Evolutionary conservation across 2,888 invertebrate species (phyloP).

Genomic region (Campoplex nolae): DNA sequence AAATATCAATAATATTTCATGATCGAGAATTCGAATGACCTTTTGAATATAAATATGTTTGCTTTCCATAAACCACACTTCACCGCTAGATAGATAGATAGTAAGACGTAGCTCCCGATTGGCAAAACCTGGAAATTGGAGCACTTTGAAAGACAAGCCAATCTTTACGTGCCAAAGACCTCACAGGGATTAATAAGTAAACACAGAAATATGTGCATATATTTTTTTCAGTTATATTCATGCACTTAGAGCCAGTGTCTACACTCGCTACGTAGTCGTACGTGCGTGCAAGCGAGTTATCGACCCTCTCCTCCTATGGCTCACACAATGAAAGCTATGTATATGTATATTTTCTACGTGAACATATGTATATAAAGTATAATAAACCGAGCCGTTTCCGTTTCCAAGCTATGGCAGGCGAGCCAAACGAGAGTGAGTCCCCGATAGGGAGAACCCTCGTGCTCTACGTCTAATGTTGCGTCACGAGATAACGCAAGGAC

Average conservation of each 20-base stretch:
- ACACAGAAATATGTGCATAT: not conserved
- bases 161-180: not conserved
- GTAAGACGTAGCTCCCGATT: not conserved
- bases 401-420: slow-evolving; percentile 62
- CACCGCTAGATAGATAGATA: not conserved
- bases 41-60: not conserved
- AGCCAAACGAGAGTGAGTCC: slow-evolving; percentile 49
- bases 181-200: not conserved
- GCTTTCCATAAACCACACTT: not conserved
- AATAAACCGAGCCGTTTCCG: slow-evolving; percentile 65
- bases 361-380: slow-evolving; percentile 37
- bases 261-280: slow-evolving; percentile 11
- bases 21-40: not conserved
- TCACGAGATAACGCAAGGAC: slow-evolving; percentile 73
- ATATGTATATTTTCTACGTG: slow-evolving; percentile 9
- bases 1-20: not conserved
- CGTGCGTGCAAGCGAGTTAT: slow-evolving; percentile 73
- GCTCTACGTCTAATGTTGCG: slow-evolving; percentile 72
- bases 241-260: not conserved
- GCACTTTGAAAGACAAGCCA: not conserved
- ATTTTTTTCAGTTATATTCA: not conserved
- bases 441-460: slow-evolving; percentile 67
- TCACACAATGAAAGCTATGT: slow-evolving; percentile 27
- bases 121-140: not conserved
- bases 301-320: slow-evolving; percentile 70